Base-by-base conservation (phyloP, 2,113 vertebrate genomes). In the Scolopax mira region DNA sequence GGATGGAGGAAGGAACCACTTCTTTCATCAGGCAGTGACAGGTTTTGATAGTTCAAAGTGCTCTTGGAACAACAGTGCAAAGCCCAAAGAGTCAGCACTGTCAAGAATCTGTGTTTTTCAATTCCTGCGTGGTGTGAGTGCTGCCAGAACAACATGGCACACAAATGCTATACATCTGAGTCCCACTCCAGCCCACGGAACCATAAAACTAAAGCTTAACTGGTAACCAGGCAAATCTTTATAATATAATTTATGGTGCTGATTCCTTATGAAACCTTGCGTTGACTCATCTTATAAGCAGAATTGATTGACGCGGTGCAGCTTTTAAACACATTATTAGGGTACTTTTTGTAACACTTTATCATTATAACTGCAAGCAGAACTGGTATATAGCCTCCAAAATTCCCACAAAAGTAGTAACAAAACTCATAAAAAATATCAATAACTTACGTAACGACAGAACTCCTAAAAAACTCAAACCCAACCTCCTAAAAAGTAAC, bases 141-240 rank as follows among this genome's bases (percentile, higher is more conserved):
- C n/a, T 84, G 41, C 51, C 8, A 60, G 55, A 82, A 31, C 30
- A 70, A 4, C 3, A 4, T 17, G 31, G 41, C 35, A 27, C 5
- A 2, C 0, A 1, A 78, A 61, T 18, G 33, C 22, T 42, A 28
- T 15, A 27, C 33, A 17, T 73, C 18, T 65, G 14, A 71, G 33
- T 39, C 62, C 28, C 0, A 0, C 33, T 54, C 51, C 23, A 44
- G 25, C 44, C 67, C 67, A 10, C 8, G 46, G 1, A 7, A 30
- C 18, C 70, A 22, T 22, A 72, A 72, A 79, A 55, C 25, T 69
- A 64, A 85, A 78, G 60, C 28, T 78, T 51, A 71, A 42, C 35
- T 73, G 74, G 54, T 71, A 85, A 85, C 24, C 25, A 75, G 35
- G 22, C n/a, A 67, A 72, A 79, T 71, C 49, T 84, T 92, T 21